Evolutionary conservation across 2,113 vertebrate genomes (phyloP), one percentile per base, ranked within the genome.

Genomic region (Serilophus lunatus): DNA sequence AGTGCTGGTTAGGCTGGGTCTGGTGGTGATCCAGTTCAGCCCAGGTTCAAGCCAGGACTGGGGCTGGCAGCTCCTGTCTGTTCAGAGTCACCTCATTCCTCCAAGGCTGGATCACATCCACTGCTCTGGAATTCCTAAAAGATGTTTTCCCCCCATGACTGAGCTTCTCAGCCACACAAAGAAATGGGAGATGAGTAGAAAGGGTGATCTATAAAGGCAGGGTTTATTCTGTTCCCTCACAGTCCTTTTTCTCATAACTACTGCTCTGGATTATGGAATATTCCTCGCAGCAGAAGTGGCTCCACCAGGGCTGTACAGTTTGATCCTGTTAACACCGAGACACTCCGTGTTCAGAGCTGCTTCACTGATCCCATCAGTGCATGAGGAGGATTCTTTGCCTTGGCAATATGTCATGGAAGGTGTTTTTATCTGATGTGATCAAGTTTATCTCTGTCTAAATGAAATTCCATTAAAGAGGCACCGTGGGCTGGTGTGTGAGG

Each of bases 231-330:
- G 9, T 74, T 79, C 88, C 75, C 61, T 95, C 93, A 44, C 77
- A 64, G 92, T 94, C 79, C 93, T 97, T 97, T 83, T 81, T 76
- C 82, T 95, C 92, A 91, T 96, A 95, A 98, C 97, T 96, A 92
- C 74, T 96, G 75, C 82, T 69, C 7, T 13, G 86, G 94, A 38
- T 68, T 76, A 92, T 82, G 82, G 97, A 95, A 87, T 87, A 92
- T 38, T 82, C 42, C 93, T 74, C 33, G 3, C 90, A 82, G 77
- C 40, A 94, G 71, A 45, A n/a, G 59, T 10, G 33, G 36, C 69
- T 90, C 82, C 91, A 88, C 92, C 83, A 38, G 86, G 95, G 89
- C 92, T 90, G 51, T 19, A 5, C 83, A 92, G 20, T 84, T 95
- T 95, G 82, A 96, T 45, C 66, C 68, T 23, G 56, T 25, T 40